A percentile compares a stretch with the other conserved stretches of the same genome.
phyloP scores from a whole-genome alignment of 2,113 vertebrate species.

The Azemiops feae region DNA sequence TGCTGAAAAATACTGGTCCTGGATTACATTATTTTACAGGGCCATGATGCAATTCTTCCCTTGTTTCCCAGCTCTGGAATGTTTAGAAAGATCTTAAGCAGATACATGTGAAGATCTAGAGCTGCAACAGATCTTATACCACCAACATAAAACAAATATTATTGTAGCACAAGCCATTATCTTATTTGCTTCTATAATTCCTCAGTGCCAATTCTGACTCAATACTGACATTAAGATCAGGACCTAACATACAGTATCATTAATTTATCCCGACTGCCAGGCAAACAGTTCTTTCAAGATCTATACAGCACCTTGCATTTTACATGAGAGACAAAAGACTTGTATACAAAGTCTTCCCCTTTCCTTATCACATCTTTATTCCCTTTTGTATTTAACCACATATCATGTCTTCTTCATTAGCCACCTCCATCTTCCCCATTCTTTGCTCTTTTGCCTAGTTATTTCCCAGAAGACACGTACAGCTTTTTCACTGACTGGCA shows the following conservation, averaged over 20 bases:
- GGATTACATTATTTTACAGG: background rate
- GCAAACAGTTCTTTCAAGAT: background rate
- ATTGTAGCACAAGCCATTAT: background rate
- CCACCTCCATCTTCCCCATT: background rate
- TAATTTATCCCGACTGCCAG: background rate
- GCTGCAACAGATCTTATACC: background rate
- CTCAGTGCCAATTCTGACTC: background rate
- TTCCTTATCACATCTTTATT: background rate
- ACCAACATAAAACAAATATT: background rate
- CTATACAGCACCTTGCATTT: background rate
- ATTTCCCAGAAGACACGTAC: background rate
- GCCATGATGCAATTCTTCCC: background rate
- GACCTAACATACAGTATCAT: constrained; percentile 1
- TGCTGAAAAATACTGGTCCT: background rate
- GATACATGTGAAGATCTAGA: background rate
- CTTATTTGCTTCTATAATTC: background rate
- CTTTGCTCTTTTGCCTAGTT: background rate
- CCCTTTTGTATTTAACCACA: constrained; percentile 12
- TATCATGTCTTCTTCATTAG: background rate
- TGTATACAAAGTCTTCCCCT: background rate
- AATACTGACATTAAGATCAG: fast-evolving
- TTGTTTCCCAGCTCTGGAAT: background rate
- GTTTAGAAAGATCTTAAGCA: background rate
- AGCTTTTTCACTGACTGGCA: background rate
- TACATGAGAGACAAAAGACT: background rate